Evolutionary conservation across 1,140 invertebrate species (phyloP), one percentile per base, ranked within the genome.

Genomic region (Platorchestia sp.): DNA sequence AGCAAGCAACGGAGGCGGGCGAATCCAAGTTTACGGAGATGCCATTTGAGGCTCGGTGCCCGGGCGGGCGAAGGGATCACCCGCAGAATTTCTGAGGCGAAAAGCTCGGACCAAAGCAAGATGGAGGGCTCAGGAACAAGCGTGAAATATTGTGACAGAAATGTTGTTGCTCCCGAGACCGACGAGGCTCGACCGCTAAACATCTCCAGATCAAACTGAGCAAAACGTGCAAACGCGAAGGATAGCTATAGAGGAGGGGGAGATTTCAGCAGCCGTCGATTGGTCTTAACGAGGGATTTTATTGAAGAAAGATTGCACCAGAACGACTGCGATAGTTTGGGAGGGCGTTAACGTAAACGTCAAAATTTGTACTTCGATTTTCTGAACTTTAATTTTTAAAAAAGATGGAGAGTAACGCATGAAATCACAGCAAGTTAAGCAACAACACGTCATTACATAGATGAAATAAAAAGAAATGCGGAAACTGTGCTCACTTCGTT

Each of bases 121-220:
- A 93, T 45, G 44, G 91, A 93, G 44, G 91, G 45, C 91, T 45
- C 91, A 47, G 91, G 44, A 45, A 45, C 91, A 93, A 93, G 91
- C 91, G 91, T 93, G 91, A 93, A 93, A 93, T 93, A 93, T 93
- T 93, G 91, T 47, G 91, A 93, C 91, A 93, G 91, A 93, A 93
- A 93, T 93, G 91, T 93, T 93, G 45, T 93, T 22, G 91, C 45
- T 47, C 44, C 91, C 43, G 91, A 93, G 91, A 44, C 41, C 45
- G 43, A 93, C 44, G 45, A 93, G 43, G 14, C 43, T 40, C 44
- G 45, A 47, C 91, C 43, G 45, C 91, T 93, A 45, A 47, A 47
- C 91, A 47, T 93, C 43, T 47, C 44, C 36, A 40, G 7, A 36
- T 93, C 91, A 45, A 93, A 93, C 43, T 45, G 91, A 7, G 87